These are phyloP conservation scores for Lasioglossum leucozonium DNA, from an alignment of 2,888 invertebrate genomes.

Conservation along the genomic window DNA sequence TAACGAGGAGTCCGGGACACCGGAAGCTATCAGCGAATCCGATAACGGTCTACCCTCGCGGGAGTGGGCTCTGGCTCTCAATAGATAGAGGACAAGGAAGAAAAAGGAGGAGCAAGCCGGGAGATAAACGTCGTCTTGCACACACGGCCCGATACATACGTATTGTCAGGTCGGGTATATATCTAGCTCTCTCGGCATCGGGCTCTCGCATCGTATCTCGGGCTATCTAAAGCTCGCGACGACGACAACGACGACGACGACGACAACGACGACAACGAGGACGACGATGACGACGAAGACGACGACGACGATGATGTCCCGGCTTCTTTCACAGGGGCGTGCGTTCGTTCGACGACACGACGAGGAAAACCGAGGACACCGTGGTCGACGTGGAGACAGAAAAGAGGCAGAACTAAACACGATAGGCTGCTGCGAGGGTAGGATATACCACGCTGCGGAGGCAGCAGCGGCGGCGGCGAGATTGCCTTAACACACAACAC, in stretches of 20 bases:
- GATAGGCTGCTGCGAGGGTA: slow-evolving; percentile 34
- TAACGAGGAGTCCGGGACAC: not conserved
- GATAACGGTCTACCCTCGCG: slow-evolving; percentile 21
- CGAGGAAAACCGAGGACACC: slow-evolving; percentile 25
- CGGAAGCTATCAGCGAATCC: slow-evolving; percentile 19
- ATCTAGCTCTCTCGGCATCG: slow-evolving; percentile 27
- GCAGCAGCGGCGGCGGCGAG: slow-evolving; percentile 64
- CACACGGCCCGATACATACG: slow-evolving; percentile 30
- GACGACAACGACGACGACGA: slow-evolving; percentile 33
- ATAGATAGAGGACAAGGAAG: slow-evolving; percentile 30
- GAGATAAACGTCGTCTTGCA: slow-evolving; percentile 55
- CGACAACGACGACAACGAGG: not conserved
- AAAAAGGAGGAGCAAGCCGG: slow-evolving; percentile 16
- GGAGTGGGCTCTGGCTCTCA: not conserved
- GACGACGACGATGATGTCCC: slow-evolving; percentile 37
- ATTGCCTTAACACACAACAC: slow-evolving; percentile 81
- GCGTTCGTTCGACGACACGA: slow-evolving; percentile 37
- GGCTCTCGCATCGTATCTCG: slow-evolving; percentile 37
- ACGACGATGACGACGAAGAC: slow-evolving; percentile 14
- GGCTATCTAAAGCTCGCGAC: slow-evolving; percentile 25
- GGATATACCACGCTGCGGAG: slow-evolving; percentile 42
- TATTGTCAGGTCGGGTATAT: slow-evolving; percentile 43
- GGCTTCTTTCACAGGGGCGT: slow-evolving; percentile 59
- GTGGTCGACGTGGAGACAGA: not conserved
- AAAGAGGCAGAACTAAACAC: not conserved